phyloP scores from a whole-genome alignment of 2,888 invertebrate species.

The Pachydiplax longipennis region DNA sequence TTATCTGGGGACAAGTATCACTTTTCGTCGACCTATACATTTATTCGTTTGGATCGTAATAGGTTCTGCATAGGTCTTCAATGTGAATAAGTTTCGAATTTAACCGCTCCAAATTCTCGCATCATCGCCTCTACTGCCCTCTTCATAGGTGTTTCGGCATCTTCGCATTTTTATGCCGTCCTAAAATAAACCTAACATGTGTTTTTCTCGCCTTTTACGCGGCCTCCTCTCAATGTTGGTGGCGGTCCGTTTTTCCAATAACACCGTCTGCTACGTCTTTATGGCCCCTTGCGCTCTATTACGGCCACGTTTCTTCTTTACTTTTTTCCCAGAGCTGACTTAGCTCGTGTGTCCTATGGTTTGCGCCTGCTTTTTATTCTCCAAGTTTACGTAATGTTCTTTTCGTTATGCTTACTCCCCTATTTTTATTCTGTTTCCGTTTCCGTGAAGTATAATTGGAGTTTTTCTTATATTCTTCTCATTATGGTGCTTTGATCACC shows the following conservation, averaged over 20 bases:
- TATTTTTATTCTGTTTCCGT: neutral
- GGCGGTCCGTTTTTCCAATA: slow-evolving; percentile 20
- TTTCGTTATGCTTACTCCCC: neutral
- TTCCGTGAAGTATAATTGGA: too few species aligned
- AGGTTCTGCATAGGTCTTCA: neutral
- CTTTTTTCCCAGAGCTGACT: neutral
- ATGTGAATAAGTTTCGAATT: neutral
- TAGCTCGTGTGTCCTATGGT: neutral
- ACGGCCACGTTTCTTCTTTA: neutral
- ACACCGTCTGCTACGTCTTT: slow-evolving; percentile 22
- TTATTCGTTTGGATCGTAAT: too few species aligned
- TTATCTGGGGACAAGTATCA: too few species aligned
- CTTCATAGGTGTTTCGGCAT: neutral
- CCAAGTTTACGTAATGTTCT: neutral
- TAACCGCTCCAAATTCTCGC: neutral
- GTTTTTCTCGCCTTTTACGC: slow-evolving; percentile 1
- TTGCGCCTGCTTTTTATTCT: neutral
- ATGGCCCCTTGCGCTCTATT: neutral
- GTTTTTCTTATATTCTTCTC: too few species aligned
- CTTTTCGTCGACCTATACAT: too few species aligned
- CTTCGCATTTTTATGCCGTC: slow-evolving; percentile 7
- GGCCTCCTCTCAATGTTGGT: neutral
- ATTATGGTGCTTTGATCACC: too few species aligned
- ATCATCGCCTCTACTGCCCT: neutral
- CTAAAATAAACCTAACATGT: slow-evolving; percentile 13